These are phyloP conservation scores for Vultur gryphus DNA, from an alignment of 2,797 vertebrate species.

Conservation along the genomic window DNA sequence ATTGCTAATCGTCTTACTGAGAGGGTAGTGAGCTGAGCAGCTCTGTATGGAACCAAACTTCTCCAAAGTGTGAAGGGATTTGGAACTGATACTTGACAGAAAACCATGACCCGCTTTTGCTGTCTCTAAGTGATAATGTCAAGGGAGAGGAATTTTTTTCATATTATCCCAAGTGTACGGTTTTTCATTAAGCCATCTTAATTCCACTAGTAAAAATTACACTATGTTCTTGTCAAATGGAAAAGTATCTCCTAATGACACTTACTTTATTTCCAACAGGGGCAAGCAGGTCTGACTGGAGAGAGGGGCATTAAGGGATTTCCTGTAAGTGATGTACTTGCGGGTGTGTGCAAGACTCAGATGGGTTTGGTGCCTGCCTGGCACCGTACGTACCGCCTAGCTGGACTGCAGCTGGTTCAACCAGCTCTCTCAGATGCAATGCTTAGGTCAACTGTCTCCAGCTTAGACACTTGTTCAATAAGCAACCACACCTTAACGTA, in stretches of 20 bases:
- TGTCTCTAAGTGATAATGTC: conserved; percentile 41
- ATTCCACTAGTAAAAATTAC: conserved; percentile 23
- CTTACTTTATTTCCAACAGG: conserved; percentile 73
- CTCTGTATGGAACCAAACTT: not conserved
- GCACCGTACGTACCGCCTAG: not conserved
- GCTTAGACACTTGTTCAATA: not conserved
- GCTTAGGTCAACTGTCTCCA: not conserved
- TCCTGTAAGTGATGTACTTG: conserved; percentile 78
- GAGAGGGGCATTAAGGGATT: conserved; percentile 70
- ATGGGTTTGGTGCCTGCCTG: not conserved
- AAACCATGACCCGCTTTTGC: conserved; percentile 25
- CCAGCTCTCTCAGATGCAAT: not conserved
- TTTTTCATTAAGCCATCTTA: conserved; percentile 48
- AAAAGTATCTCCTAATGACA: conserved; percentile 32
- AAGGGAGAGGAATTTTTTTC: not conserved
- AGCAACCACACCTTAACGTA: not conserved
- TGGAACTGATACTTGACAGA: conserved; percentile 33
- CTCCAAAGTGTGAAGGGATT: conserved; percentile 20
- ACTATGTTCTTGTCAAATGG: conserved; percentile 36
- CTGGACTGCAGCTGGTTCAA: not conserved
- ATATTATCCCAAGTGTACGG: conserved; percentile 10
- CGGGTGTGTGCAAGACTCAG: not conserved
- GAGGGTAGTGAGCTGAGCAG: not conserved
- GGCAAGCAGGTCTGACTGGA: conserved; percentile 75
- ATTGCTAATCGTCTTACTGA: conserved; percentile 1